Evolutionary conservation across 2,113 vertebrate genomes (phyloP).

Genomic region (Cinclus mexicanus): DNA sequence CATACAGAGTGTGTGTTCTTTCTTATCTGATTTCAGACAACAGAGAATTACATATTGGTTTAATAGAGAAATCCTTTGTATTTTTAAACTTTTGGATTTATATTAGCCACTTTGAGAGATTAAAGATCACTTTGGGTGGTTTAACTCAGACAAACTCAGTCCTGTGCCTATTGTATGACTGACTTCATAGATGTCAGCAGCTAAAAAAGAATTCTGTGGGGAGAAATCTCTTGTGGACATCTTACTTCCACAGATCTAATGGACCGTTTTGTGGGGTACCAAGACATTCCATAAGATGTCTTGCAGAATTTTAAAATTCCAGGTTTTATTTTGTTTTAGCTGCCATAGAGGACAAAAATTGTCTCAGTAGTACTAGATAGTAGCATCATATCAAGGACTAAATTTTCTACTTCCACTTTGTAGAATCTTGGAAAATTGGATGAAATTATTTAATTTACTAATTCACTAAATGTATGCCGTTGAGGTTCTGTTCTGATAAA

Average conservation of each 20-base stretch:
- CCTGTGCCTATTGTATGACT: background rate
- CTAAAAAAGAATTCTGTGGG: background rate
- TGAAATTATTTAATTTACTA: background rate
- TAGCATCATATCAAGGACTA: background rate
- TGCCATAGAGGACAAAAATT: background rate
- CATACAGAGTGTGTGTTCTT: background rate
- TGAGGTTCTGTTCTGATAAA: background rate
- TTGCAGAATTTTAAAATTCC: background rate
- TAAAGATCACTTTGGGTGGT: background rate
- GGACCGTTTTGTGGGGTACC: background rate
- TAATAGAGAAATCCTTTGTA: background rate
- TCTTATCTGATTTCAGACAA: background rate
- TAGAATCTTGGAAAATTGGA: background rate
- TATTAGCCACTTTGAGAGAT: background rate
- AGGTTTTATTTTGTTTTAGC: background rate
- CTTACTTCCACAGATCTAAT: background rate
- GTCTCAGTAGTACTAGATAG: background rate
- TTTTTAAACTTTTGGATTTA: background rate
- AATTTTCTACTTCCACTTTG: background rate
- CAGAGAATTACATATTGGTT: background rate
- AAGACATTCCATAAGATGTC: background rate
- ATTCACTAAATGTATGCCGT: background rate
- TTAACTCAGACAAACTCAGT: background rate
- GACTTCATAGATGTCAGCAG: background rate
- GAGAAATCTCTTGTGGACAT: background rate